Evolutionary conservation across 2,797 vertebrate species (phyloP), one percentile per base, ranked within the genome.

Genomic region (Harpagifer antarcticus): DNA sequence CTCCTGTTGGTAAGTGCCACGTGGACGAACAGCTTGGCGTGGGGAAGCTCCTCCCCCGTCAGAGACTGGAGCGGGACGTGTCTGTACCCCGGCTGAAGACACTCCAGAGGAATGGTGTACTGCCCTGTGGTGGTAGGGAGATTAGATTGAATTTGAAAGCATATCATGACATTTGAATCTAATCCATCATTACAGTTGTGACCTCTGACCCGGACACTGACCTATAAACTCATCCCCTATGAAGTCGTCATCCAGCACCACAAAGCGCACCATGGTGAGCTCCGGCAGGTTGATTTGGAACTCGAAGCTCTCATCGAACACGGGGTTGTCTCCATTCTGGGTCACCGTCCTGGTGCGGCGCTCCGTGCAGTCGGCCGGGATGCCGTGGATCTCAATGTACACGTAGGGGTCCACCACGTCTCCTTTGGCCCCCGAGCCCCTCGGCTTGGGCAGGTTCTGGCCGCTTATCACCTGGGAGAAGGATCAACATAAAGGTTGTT

Each of bases 171-270:
- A 37, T 31, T 16, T 27, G 3, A 55, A 60, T 27, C 33, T 7
- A 55, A 60, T 27, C 33, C 3, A 40, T 40, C 64, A 5, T 37
- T 37, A 23, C 3, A 40, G 16, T 16, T 40, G 15, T 27, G 53
- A 74, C 27, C 7, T 54, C 31, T 45, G 33, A 55, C 56, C 45
- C 20, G 20, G 12, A 66, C 93, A 95, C 78, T 47, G 9, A 86
- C 97, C 97, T 0, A 98, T 98, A 81, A 99, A 99, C 53, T 99
- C 97, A 27, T 99, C 97, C 49, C 96, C 97, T n/a, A 99, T 99
- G 90, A 96, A 99, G 88, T 98, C 97, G 31, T 98, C 97, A 20
- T 99, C 97, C 76, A 99, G 93, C 14, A 97, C 97, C 52, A 98
- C 96, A 45, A 99, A 98, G 81, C 97, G 97, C 76, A 98, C 96